Evolutionary conservation across 2,113 vertebrate genomes (phyloP).

Genomic region (Ailurus styani): DNA sequence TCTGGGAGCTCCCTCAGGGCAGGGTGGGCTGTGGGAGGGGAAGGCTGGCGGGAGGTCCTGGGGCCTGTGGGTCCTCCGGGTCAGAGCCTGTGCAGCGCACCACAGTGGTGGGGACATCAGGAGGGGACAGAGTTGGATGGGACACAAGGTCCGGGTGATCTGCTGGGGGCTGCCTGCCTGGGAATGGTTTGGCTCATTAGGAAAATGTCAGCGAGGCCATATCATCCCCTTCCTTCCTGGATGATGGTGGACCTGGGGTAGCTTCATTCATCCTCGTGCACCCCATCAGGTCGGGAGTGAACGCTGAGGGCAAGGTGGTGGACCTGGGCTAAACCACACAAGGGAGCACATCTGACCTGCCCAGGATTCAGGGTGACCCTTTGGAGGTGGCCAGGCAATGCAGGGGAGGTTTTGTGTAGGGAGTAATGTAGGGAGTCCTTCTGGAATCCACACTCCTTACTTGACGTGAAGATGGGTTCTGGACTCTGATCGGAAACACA

Average conservation of each 20-base stretch:
- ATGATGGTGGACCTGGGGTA: background rate
- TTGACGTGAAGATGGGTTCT: background rate
- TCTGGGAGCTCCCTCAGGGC: background rate
- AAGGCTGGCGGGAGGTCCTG: background rate
- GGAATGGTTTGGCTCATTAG: background rate
- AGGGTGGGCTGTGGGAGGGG: background rate
- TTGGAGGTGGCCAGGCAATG: background rate
- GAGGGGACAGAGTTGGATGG: background rate
- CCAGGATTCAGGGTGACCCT: background rate
- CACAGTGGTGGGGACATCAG: rapidly evolving
- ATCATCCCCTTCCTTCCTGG: background rate
- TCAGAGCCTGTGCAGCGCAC: background rate
- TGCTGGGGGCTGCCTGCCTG: background rate
- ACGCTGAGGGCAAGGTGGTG: rapidly evolving
- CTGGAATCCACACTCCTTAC: background rate
- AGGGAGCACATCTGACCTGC: background rate
- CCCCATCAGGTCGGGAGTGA: background rate
- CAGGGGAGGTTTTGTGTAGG: rapidly evolving
- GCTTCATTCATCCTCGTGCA: background rate
- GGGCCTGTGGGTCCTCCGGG: background rate
- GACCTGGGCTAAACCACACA: background rate
- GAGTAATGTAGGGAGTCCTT: background rate
- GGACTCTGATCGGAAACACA: background rate
- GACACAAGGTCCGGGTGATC: background rate
- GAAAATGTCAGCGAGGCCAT: background rate